Base-by-base conservation (phyloP, 2,113 vertebrate species). In the Dipodomys stephensi region DNA sequence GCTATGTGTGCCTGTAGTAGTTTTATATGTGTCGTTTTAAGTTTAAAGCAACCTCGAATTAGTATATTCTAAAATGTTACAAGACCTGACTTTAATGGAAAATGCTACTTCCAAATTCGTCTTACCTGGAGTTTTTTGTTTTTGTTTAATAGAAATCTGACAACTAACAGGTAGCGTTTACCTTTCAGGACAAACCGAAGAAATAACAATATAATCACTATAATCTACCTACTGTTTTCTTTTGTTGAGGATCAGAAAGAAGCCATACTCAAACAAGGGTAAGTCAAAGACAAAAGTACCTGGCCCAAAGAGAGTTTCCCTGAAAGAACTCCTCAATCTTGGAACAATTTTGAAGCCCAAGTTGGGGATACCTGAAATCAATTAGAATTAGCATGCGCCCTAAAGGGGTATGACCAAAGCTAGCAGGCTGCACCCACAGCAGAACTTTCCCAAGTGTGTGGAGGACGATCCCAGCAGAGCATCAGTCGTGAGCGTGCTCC, bases 391-490 rank as follows among this genome's bases (percentile, higher is more conserved):
- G 83, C 80, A 35, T 62, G 86, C 81, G 73, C 73, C 82, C 88
- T 35, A 27, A 60, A 93, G 83, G 83, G 82, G 46, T 65, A 91
- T 76, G 91, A 87, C 53, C 62, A 86, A 89, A 95, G 44, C 57
- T 6, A 74, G 83, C 2, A 74, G 87, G 76, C 77, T 94, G 77
- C 78, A 69, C 83, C 69, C 83, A 60, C 91, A 6, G 35, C 83
- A 86, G 68, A 97, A 97, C 97, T 97, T 96, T 91, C 79, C 46
- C 93, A 62, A 93, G 78, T 27, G 67, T 69, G 46, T 3, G 19
- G 28, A 94, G 69, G 57, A 78, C 39, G 57, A 78, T 67, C 87
- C 72, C 73, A 1, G 32, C 62, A 3, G 86, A 87, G 78, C 20
- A 64, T 1, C 60, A 60, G 86, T 25, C 23, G 65, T 28, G 72